These are phyloP conservation scores for Arenaria interpres DNA, from an alignment of 2,113 vertebrate genomes.

Conservation along the genomic window DNA sequence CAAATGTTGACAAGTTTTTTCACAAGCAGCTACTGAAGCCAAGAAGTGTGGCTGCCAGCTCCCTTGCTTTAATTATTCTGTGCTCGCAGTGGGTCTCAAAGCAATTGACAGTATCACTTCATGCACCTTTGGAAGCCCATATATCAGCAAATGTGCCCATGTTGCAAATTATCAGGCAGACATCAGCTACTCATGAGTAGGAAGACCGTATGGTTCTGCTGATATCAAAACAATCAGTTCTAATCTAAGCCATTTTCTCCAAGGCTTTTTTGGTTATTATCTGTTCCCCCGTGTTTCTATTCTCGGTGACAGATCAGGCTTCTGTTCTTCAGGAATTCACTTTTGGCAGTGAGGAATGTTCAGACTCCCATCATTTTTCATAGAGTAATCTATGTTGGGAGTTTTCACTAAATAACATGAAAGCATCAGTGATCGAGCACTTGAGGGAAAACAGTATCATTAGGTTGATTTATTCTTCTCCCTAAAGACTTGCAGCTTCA, in stretches of 20 bases:
- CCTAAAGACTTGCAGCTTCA: neutral
- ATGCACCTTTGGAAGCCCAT: conserved; percentile 8
- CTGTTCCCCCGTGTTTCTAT: conserved; percentile 42
- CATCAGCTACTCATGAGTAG: neutral
- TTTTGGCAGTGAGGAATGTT: conserved; percentile 30
- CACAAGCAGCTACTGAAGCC: neutral
- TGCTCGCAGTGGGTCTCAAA: neutral
- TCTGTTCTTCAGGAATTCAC: conserved; percentile 42
- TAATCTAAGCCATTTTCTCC: neutral
- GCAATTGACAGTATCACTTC: neutral
- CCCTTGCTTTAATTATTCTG: neutral
- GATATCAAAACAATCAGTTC: conserved; percentile 4
- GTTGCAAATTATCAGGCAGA: conserved; percentile 19
- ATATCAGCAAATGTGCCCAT: neutral
- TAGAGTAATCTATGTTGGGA: neutral
- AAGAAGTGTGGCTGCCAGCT: neutral
- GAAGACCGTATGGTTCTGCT: neutral
- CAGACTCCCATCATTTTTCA: neutral
- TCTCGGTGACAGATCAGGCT: neutral
- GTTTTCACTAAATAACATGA: conserved; percentile 29
- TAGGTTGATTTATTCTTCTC: conserved; percentile 31
- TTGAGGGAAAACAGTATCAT: neutral
- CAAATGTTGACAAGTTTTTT: neutral
- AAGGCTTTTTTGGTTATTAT: conserved; percentile 33
- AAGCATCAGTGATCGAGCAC: neutral